Evolutionary conservation across 1,140 invertebrate species (phyloP).

Genomic region (Rhopalosiphum padi): DNA sequence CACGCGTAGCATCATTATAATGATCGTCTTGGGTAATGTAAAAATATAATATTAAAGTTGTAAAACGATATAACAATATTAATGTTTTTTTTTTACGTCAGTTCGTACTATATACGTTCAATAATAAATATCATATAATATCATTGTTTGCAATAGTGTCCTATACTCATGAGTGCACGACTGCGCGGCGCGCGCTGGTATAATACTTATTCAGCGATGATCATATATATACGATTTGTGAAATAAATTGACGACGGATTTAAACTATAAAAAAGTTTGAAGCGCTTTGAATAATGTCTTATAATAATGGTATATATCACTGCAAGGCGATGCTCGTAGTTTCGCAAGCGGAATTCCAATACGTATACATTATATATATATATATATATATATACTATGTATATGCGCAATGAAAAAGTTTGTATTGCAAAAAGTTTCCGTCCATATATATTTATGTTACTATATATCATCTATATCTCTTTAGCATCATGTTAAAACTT

Average conservation of each 20-base stretch:
- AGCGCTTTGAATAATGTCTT: neutral
- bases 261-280: slow-evolving; percentile 47
- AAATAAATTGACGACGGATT: neutral
- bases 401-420: neutral
- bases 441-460: neutral
- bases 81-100: neutral
- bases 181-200: neutral
- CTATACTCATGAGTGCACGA: neutral
- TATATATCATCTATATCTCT: neutral
- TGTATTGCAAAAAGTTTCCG: neutral
- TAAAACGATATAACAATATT: slow-evolving; percentile 20
- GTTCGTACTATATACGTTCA: neutral
- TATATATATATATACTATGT: neutral
- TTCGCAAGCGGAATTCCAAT: neutral
- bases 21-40: slow-evolving; percentile 32
- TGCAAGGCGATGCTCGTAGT: neutral
- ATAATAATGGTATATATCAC: neutral
- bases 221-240: neutral
- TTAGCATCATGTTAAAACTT: neutral
- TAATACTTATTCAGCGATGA: neutral
- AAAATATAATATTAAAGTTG: slow-evolving; percentile 26
- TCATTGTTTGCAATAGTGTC: neutral
- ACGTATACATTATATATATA: neutral
- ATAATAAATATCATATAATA: neutral
- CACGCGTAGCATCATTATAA: neutral